A percentile compares a stretch with the other conserved stretches of the same genome.
phyloP scores from a whole-genome alignment of 2,888 invertebrate genomes.

The Smittia sp. region DNA sequence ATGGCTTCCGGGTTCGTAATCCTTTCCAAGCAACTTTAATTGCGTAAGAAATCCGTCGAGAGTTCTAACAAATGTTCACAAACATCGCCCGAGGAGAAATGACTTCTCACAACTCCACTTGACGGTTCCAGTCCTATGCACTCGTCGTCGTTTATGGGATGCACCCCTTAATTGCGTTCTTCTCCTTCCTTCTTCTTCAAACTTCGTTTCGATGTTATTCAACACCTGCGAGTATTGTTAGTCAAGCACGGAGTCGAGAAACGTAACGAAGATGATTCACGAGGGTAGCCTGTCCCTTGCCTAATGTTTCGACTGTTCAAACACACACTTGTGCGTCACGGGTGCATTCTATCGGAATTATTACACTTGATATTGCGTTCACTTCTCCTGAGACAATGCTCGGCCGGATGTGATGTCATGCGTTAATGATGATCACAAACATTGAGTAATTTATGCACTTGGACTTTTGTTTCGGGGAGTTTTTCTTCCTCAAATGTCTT shows the following conservation, averaged over 20 bases:
- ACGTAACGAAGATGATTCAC: conserved; percentile 20
- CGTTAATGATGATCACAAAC: conserved; percentile 38
- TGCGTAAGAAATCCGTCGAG: background rate
- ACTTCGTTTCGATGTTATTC: conserved; percentile 10
- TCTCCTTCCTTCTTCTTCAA: conserved; percentile 1
- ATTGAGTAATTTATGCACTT: conserved; percentile 32
- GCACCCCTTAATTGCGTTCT: conserved; percentile 19
- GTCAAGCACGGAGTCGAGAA: conserved; percentile 11
- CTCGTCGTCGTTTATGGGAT: conserved; percentile 26
- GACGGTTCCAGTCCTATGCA: conserved; percentile 16
- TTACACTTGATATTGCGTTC: conserved; percentile 21
- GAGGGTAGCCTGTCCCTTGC: conserved; percentile 2
- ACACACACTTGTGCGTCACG: conserved; percentile 11
- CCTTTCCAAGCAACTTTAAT: background rate
- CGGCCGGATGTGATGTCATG: conserved; percentile 41
- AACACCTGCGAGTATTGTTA: conserved; percentile 17
- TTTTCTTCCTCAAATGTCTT: conserved; percentile 10
- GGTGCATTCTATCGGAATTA: conserved; percentile 12
- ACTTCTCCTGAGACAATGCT: background rate
- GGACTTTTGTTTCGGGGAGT: background rate
- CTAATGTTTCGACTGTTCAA: background rate
- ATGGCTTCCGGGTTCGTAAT: conserved; percentile 32
- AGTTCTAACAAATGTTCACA: conserved; percentile 3
- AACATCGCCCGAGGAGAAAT: conserved; percentile 18
- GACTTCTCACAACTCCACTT: conserved; percentile 14